Conservation (phyloP, 2,888 invertebrate genomes). For the Lepeophtheirus nordmannii region DNA sequence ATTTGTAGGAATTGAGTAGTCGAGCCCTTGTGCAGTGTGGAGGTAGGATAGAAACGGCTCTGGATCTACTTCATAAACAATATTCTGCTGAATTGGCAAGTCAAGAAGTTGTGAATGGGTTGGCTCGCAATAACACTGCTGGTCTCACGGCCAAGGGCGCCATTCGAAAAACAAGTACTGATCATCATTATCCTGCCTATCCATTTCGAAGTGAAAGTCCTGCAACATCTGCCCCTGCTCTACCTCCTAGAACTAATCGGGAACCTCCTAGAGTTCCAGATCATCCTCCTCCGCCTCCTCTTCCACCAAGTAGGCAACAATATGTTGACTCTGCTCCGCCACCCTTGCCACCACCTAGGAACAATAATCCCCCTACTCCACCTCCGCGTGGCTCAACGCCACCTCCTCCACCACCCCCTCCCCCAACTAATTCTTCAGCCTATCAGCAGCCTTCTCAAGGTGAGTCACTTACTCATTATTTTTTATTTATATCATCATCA, state of each 20-base stretch:
- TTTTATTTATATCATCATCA: slow-evolving; percentile 25
- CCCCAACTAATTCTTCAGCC: slow-evolving; percentile 35
- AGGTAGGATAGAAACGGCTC: slow-evolving; percentile 51
- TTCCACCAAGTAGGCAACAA: slow-evolving; percentile 25
- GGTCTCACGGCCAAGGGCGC: too few species aligned
- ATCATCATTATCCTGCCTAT: too few species aligned
- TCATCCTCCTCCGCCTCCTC: slow-evolving; percentile 49
- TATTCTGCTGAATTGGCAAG: slow-evolving; percentile 12
- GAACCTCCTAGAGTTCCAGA: slow-evolving; percentile 33
- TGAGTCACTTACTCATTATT: slow-evolving; percentile 26
- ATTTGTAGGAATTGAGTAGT: slow-evolving; percentile 49
- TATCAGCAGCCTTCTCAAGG: slow-evolving; percentile 45
- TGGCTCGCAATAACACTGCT: too few species aligned
- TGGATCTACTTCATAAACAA: slow-evolving; percentile 34
- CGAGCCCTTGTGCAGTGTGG: slow-evolving; percentile 53
- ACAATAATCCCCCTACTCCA: slow-evolving; percentile 45
- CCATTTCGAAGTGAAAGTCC: neutral
- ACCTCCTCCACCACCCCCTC: slow-evolving; percentile 28
- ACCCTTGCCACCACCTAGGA: slow-evolving; percentile 31
- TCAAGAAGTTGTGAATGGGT: neutral
- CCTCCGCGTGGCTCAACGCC: slow-evolving; percentile 42
- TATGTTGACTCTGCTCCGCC: slow-evolving; percentile 26
- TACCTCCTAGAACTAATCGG: slow-evolving; percentile 23
- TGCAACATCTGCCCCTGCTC: slow-evolving; percentile 39
- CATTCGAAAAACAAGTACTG: too few species aligned